Evolutionary conservation across 2,797 vertebrate species (phyloP).

Genomic region (Danio aesculapii): DNA sequence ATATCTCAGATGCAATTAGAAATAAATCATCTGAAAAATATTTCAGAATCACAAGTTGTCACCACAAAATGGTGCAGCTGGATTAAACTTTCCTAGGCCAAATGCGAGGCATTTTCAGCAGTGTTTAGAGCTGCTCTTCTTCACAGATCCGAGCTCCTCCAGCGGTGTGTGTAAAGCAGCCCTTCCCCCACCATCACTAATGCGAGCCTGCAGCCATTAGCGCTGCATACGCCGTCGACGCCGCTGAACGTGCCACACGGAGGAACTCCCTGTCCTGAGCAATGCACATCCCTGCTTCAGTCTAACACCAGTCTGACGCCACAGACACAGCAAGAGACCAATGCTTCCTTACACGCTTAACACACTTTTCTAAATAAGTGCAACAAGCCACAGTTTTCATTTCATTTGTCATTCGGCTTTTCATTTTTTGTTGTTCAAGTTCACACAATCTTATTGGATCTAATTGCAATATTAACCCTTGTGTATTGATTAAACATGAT

Average conservation of each 20-base stretch:
- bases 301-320: background rate
- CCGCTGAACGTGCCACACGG: slow-evolving; percentile 20
- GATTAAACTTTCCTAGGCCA: too few relatives aligned
- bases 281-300: background rate
- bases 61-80: too few relatives aligned
- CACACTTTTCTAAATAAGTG: background rate
- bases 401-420: background rate
- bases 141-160: slow-evolving; percentile 7
- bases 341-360: background rate
- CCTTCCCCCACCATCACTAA: slow-evolving; percentile 44
- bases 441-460: background rate
- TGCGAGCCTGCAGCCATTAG: slow-evolving; percentile 36
- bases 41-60: background rate
- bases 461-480: too few relatives aligned
- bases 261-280: slow-evolving; percentile 33
- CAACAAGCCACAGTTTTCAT: background rate
- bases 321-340: background rate
- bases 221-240: background rate
- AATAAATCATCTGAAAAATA: too few relatives aligned
- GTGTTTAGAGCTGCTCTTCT: background rate
- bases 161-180: background rate
- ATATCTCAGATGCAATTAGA: too few relatives aligned
- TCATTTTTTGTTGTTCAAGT: background rate
- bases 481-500: too few relatives aligned
- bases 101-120: background rate